Evolutionary conservation across 2,888 invertebrate genomes (phyloP), one percentile per base, ranked within the genome.

Genomic region (Drosophila tripunctata): DNA sequence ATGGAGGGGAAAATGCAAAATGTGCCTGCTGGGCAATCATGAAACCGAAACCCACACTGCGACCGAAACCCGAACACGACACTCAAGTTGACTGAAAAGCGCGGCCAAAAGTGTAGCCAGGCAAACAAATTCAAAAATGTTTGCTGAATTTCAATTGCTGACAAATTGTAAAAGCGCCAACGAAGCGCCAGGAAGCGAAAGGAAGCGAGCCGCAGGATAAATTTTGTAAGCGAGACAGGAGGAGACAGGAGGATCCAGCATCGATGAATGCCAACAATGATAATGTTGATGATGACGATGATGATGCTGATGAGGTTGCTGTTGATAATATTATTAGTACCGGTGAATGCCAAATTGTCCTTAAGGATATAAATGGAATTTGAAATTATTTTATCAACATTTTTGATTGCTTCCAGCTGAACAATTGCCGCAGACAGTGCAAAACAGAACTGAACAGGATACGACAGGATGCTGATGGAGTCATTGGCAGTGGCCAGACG

Each of bases 301-400:
- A 58, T 31, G 36, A 22, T 3, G 35, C 15, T 48, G 63, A 45
- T 48, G 73, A 58, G 19, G 40, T 44, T 62, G 66, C 62, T 75
- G 86, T 75, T 87, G 88, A 87, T 87, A 86, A 82, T 83, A 78
- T 85, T 83, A 85, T 83, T 87, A 87, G 83, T 70, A 85, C 71
- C 79, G 80, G 83, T 86, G 80, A 76, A 87, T 81, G 78, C 67
- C 84, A 87, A 87, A 88, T 88, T 87, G 82, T 89, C 85, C 89
- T 87, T 84, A 78, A 88, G 87, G 77, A 84, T 87, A 82, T 80
- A 82, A 88, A 88, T 78, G 74, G 85, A 86, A 88, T 86, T 87
- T 81, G 68, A 85, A 87, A 88, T 85, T 87, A 87, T 88, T 87
- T 83, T 88, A 88, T 85, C 87, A 85, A 78, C 86, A 88, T 85